Percentiles rank a stretch among this genome's conserved stretches.
Conservation (phyloP, 1,140 invertebrate genomes). For the Heterodera schachtii region DNA sequence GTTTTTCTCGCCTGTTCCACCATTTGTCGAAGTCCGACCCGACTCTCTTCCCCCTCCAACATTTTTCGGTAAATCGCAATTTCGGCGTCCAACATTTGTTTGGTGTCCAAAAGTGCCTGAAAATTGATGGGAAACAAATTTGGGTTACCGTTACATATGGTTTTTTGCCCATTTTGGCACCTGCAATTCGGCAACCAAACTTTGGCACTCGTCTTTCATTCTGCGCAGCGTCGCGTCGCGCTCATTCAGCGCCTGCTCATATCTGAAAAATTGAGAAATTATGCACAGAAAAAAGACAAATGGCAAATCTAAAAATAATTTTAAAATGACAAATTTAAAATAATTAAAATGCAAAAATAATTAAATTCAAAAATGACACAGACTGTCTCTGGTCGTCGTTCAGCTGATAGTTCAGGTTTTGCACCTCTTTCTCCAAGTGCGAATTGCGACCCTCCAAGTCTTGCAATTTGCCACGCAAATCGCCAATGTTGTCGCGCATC, state of each 20-base stretch:
- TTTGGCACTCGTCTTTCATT: conserved; percentile 65
- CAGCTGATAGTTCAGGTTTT: conserved; percentile 67
- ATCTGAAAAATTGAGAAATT: conserved; percentile 25
- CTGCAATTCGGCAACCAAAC: conserved; percentile 66
- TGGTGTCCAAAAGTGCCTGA: conserved; percentile 67
- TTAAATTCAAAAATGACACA: conserved; percentile 55
- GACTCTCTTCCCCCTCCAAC: conserved; percentile 62
- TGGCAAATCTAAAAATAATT: not conserved
- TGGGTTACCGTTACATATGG: too few relatives aligned
- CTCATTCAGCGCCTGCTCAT: conserved; percentile 65
- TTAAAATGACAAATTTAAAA: not conserved
- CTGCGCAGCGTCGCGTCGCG: conserved; percentile 63
- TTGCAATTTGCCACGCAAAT: conserved; percentile 67
- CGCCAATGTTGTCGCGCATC: conserved; percentile 68
- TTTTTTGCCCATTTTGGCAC: not conserved
- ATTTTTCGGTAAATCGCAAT: conserved; percentile 66
- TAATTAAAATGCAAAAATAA: not conserved
- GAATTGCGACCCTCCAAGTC: conserved; percentile 70
- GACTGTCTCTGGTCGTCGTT: conserved; percentile 65
- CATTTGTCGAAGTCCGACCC: conserved; percentile 65
- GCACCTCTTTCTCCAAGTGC: conserved; percentile 68
- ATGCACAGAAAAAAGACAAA: too few relatives aligned
- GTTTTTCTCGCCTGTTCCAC: conserved; percentile 65
- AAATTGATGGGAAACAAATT: not conserved
- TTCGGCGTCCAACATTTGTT: conserved; percentile 66